Evolutionary conservation across 1,140 invertebrate species (phyloP), one percentile per base, ranked within the genome.

Genomic region (Drosophila pseudoobscura): DNA sequence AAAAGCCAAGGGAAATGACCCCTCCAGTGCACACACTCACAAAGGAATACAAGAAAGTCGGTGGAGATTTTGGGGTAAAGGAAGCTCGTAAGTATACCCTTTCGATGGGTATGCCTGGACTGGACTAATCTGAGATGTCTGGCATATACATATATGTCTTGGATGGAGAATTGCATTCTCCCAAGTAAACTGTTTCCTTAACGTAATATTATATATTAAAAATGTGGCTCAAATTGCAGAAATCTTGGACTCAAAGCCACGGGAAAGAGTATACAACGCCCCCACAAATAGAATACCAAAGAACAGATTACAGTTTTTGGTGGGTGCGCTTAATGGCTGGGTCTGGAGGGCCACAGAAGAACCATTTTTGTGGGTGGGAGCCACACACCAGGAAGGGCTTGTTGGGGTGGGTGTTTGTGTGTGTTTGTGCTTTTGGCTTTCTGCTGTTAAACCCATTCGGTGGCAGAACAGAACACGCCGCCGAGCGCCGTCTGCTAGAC

Each of bases 391-490:
- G 22, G 22, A 24, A 24, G 24, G 24, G 31, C 45, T 35, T 54
- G 44, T 61, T 50, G 58, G 13, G 29, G 6, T n/a, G 8, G 8
- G 9, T 49, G 20, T 51, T 49, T 75, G 41, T 75, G 78, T 76
- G 68, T 68, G 54, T 69, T 73, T 80, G 69, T 73, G 50, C 83
- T 78, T 77, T 82, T 87, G 82, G 80, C 80, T 85, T 85, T 85
- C 53, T 78, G 78, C 47, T 66, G 78, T 85, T 85, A 80, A 85
- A 64, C 78, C 78, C 78, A 75, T 78, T 73, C 65, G 73, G 72
- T 59, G 62, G 55, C 47, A 43, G 17, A 46, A 47, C 26, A 15
- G 17, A 47, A 11, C 8, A 13, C 31, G 47, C 35, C 46, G 51
- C 63, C 46, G 22, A 24, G 61, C 24, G 52, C 57, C 49, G 60